Evolutionary conservation across 2,113 vertebrate genomes (phyloP), one percentile per base, ranked within the genome.

Genomic region (Rhagologus leucostigma): DNA sequence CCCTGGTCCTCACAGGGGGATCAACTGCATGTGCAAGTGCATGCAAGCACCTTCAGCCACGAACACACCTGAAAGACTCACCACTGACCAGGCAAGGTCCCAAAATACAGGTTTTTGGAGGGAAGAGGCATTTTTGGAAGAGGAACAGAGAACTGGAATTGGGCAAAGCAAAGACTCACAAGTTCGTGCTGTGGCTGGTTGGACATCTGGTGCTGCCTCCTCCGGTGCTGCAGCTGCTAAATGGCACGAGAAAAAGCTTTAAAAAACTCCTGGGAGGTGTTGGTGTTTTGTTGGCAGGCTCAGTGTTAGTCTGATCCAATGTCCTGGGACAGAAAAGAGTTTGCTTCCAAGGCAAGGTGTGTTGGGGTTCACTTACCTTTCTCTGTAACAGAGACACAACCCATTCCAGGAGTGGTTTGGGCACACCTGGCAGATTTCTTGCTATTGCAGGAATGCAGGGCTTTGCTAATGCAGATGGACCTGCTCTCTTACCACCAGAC

Each of bases 11-110:
- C 9, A 0, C 0, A 37, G 55, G 9, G 16, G 22, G 39, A 26
- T 77, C 0, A 0, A 22, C 49, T 18, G 11, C 9, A 19, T 3
- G 0, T 30, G 17, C 53, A 16, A 44, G 39, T 30, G 14, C 21
- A 4, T 41, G 47, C 21, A 19, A n/a, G 32, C 3, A 6, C 52
- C 69, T 65, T 57, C 70, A 80, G 46, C 30, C 47, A 9, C 20
- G 29, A 84, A n/a, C 13, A 23, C 41, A 41, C 79, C 42, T 74
- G 74, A 57, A 77, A 76, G 50, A 50, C 27, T 56, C 20, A 23
- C 22, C 35, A 15, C 23, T 74, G 50, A 75, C 76, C 33, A 83
- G 33, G 16, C 19, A 78, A 52, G 37, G 23, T 49, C 70, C 35
- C 63, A 73, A 90, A 75, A 78, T 21, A 49, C 16, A 60, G 35